Evolutionary conservation across 1,140 invertebrate species (phyloP).

Genomic region (Mactra quadrangularis): DNA sequence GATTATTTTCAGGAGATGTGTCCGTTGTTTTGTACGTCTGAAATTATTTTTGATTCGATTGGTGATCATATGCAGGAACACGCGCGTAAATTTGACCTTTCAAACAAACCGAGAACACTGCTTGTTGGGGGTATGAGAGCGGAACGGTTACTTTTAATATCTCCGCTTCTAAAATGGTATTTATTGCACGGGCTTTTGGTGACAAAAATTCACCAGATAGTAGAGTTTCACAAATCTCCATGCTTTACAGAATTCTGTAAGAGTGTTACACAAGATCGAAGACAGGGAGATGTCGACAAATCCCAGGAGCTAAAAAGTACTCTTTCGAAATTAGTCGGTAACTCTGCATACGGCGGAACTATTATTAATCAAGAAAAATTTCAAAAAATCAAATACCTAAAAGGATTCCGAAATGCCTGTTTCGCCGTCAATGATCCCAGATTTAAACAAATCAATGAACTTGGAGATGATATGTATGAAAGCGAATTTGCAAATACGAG

Average conservation of each 20-base stretch:
- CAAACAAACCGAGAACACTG: too few relatives aligned
- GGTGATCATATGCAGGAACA: too few relatives aligned
- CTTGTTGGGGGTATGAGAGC: too few relatives aligned
- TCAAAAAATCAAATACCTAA: constrained; percentile 5
- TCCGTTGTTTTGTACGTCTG: too few relatives aligned
- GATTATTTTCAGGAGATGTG: too few relatives aligned
- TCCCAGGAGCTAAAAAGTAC: background rate
- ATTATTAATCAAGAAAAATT: constrained; percentile 19
- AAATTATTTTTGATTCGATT: too few relatives aligned
- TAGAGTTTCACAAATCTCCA: constrained; percentile 19
- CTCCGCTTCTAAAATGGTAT: constrained; percentile 44
- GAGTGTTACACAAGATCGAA: constrained; percentile 1
- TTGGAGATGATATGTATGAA: background rate
- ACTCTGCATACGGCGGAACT: constrained; percentile 9
- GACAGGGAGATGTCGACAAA: constrained; percentile 37
- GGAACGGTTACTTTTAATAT: background rate
- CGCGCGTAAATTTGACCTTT: too few relatives aligned
- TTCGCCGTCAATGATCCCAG: background rate
- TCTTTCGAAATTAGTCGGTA: constrained; percentile 10
- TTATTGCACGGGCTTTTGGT: constrained; percentile 23
- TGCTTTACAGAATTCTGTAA: constrained; percentile 43
- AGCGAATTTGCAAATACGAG: constrained; percentile 7
- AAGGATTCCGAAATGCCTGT: constrained; percentile 11
- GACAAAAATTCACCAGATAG: constrained; percentile 23
- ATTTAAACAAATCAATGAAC: background rate